Percentiles rank a stretch among this genome's conserved stretches.
Evolutionary conservation across 2,113 vertebrate species (phyloP).

Genomic region (Boleophthalmus pectinirostris): DNA sequence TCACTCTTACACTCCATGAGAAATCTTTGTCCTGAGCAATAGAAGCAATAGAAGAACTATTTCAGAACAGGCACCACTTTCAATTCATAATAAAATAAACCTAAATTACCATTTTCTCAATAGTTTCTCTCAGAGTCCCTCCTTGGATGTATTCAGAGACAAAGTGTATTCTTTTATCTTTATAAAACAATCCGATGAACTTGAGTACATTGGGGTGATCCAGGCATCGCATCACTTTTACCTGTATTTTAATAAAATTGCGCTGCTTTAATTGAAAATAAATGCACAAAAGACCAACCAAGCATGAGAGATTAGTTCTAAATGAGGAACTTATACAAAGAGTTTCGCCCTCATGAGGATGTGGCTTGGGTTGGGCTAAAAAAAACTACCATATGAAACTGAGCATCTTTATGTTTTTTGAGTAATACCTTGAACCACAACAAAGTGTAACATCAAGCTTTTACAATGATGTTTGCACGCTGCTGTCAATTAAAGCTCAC

Average conservation of each 20-base stretch:
- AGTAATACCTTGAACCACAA: not conserved
- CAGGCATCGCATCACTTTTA: constrained; percentile 97
- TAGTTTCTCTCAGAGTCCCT: constrained; percentile 88
- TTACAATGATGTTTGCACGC: not conserved
- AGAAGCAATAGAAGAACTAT: not conserved
- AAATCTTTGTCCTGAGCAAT: constrained; percentile 83
- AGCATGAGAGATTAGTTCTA: not conserved
- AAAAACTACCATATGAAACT: not conserved
- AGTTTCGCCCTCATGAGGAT: not conserved
- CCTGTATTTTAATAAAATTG: constrained; percentile 72
- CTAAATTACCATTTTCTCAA: constrained; percentile 85
- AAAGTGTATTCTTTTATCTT: constrained; percentile 94
- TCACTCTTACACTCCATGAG: constrained; percentile 88
- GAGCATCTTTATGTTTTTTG: not conserved
- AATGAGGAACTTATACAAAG: not conserved
- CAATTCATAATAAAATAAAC: not conserved
- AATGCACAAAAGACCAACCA: not conserved
- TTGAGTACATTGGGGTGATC: constrained; percentile 95
- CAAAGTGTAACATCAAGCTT: not conserved
- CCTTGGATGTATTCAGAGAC: constrained; percentile 96
- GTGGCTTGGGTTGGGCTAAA: not conserved
- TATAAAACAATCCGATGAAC: constrained; percentile 96
- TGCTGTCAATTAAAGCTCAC: constrained; percentile 56
- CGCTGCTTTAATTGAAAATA: not conserved
- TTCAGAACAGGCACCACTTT: not conserved